Conservation (phyloP, 2,888 invertebrate species). For the Metellina segmentata region DNA sequence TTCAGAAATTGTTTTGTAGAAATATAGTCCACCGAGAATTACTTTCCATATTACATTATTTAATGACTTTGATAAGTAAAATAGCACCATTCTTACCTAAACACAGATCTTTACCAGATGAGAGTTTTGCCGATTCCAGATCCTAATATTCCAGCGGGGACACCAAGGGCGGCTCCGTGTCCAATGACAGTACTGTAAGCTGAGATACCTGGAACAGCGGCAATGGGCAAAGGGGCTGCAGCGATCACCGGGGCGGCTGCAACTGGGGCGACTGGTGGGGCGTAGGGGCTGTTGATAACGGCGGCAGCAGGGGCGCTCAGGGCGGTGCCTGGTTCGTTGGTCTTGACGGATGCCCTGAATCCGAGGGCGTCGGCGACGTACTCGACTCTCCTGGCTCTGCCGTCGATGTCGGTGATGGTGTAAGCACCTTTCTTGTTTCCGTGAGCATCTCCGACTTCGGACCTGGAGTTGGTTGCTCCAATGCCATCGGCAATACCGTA, state of each 20-base stretch:
- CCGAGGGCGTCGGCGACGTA: conserved; percentile 68
- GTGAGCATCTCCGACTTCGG: conserved; percentile 72
- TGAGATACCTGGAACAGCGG: neutral
- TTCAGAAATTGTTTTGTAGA: too few relatives aligned
- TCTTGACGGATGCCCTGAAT: conserved; percentile 61
- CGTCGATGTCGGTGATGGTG: conserved; percentile 72
- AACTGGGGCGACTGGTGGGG: conserved; percentile 14
- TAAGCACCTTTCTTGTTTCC: conserved; percentile 42
- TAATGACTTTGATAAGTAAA: too few relatives aligned
- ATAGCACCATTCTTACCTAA: too few relatives aligned
- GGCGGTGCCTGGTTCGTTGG: conserved; percentile 73
- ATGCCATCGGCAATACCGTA: conserved; percentile 69
- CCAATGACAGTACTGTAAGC: conserved; percentile 40
- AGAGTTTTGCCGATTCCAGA: neutral
- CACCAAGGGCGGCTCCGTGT: conserved; percentile 23
- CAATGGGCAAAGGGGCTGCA: neutral
- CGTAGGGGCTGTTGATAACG: conserved; percentile 44
- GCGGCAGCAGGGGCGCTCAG: conserved; percentile 61
- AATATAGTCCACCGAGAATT: too few relatives aligned
- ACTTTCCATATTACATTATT: too few relatives aligned
- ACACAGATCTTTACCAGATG: neutral
- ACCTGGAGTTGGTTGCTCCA: conserved; percentile 71
- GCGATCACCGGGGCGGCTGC: neutral
- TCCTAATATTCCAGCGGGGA: conserved; percentile 11
- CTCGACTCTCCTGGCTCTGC: conserved; percentile 31